phyloP scores from a whole-genome alignment of 2,888 invertebrate species.

The Mechanitis messenoides region DNA sequence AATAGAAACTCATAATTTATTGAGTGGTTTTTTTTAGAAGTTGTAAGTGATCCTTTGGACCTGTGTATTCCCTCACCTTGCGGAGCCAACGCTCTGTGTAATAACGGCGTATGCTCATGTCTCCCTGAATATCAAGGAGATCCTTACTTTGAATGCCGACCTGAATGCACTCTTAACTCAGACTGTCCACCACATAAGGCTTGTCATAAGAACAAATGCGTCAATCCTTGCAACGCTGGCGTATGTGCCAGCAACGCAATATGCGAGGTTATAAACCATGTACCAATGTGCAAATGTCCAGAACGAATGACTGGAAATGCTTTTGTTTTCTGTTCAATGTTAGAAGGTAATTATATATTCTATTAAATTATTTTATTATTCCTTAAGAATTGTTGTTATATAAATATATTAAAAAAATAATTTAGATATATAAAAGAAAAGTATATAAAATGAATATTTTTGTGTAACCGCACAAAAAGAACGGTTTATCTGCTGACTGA shows the following conservation, averaged over 20 bases:
- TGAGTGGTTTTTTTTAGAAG: slow-evolving; percentile 40
- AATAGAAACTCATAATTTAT: too few relatives aligned
- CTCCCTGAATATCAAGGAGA: slow-evolving; percentile 79
- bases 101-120: slow-evolving; percentile 78
- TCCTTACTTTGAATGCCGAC: slow-evolving; percentile 81
- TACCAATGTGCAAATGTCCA: slow-evolving; percentile 84
- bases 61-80: slow-evolving; percentile 82
- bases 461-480: too few relatives aligned
- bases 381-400: too few relatives aligned
- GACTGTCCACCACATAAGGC: slow-evolving; percentile 80
- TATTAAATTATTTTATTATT: slow-evolving; percentile 11
- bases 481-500: too few relatives aligned
- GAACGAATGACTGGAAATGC: slow-evolving; percentile 82
- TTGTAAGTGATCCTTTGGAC: slow-evolving; percentile 52
- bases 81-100: slow-evolving; percentile 78
- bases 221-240: slow-evolving; percentile 81
- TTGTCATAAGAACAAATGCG: slow-evolving; percentile 81
- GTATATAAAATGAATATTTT: too few relatives aligned
- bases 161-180: slow-evolving; percentile 81
- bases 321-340: slow-evolving; percentile 76
- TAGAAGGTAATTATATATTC: slow-evolving; percentile 47
- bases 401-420: too few relatives aligned
- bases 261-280: slow-evolving; percentile 83
- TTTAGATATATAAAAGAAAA: too few relatives aligned
- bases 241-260: slow-evolving; percentile 83